Evolutionary conservation across 1,140 invertebrate species (phyloP).

Genomic region (Trichogramma pretiosum): DNA sequence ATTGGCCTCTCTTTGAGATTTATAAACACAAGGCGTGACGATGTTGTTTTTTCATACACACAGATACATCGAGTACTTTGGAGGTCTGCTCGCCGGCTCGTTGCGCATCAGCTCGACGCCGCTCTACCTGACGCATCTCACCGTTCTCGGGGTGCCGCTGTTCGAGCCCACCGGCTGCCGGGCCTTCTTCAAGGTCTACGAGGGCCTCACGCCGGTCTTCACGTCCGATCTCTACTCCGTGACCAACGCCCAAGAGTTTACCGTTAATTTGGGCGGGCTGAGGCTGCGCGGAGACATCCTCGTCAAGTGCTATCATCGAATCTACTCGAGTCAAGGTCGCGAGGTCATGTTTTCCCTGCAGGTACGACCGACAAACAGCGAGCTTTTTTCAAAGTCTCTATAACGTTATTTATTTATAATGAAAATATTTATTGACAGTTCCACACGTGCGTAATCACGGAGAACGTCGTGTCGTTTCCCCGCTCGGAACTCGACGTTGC

Average conservation of each 20-base stretch:
- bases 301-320: constrained; percentile 79
- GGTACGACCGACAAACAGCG: constrained; percentile 22
- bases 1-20: no score
- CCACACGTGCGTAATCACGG: constrained; percentile 83
- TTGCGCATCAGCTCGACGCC: constrained; percentile 80
- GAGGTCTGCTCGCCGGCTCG: constrained; percentile 77
- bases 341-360: constrained; percentile 45
- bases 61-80: constrained; percentile 85
- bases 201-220: constrained; percentile 80
- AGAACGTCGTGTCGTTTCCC: constrained; percentile 73
- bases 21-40: no score
- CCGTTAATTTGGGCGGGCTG: constrained; percentile 61
- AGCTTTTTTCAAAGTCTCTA: background rate
- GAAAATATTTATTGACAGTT: constrained; percentile 61
- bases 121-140: constrained; percentile 77
- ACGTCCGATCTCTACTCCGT: constrained; percentile 57
- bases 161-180: constrained; percentile 66
- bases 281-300: constrained; percentile 80
- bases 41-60: no score
- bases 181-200: constrained; percentile 74
- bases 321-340: constrained; percentile 40
- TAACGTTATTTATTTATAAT: no score
- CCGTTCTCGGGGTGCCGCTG: constrained; percentile 72
- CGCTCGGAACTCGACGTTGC: constrained; percentile 80
- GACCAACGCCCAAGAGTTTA: constrained; percentile 54